Conservation (phyloP, 2,797 vertebrate genomes). For the Ciconia nigra region DNA sequence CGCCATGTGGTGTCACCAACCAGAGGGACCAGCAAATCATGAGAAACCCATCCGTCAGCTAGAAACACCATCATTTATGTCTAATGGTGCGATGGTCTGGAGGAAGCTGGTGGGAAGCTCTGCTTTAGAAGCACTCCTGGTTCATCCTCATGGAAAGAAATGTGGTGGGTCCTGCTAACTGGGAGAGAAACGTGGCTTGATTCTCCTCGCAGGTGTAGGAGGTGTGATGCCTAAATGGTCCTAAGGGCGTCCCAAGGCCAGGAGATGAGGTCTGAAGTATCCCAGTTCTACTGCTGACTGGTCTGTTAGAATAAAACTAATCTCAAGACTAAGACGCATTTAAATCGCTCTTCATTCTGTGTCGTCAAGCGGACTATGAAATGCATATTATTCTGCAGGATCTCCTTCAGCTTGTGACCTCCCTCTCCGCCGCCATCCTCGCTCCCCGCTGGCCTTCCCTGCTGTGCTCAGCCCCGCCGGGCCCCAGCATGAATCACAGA, state of each 20-base stretch:
- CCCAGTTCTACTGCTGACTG: not conserved
- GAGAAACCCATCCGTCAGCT: not conserved
- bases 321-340: accelerated
- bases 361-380: not conserved
- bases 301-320: not conserved
- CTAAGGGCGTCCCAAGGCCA: not conserved
- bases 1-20: not conserved
- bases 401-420: not conserved
- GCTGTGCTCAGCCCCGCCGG: accelerated
- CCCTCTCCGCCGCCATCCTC: not conserved
- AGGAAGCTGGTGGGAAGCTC: not conserved
- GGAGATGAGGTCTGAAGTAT: not conserved
- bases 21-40: accelerated
- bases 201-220: not conserved
- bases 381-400: not conserved
- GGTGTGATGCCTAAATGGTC: not conserved
- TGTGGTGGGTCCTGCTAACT: not conserved
- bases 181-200: not conserved
- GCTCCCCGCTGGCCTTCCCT: not conserved
- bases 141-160: not conserved
- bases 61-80: accelerated
- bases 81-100: accelerated
- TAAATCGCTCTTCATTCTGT: not conserved
- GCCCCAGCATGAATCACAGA: not conserved
- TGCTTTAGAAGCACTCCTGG: accelerated